These are phyloP conservation scores for Procambarus clarkii DNA, from an alignment of 1,140 invertebrate species.

Conservation along the genomic window DNA sequence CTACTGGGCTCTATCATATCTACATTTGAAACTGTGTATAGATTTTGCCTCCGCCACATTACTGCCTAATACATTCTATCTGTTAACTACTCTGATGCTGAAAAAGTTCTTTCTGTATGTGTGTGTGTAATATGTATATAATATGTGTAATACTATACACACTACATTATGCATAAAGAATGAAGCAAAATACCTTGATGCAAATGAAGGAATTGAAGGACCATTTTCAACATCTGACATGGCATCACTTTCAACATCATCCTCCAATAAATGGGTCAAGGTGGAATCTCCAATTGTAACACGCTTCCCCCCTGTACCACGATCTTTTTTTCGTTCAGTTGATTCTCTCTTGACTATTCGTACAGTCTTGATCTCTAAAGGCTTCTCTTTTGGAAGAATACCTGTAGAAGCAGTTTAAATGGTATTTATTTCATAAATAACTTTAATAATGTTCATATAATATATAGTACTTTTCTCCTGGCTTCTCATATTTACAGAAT, in stretches of 20 bases:
- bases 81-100: no score
- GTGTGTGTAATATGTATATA: no score
- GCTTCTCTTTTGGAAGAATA: conserved; percentile 83
- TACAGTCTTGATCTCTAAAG: conserved; percentile 90
- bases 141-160: not conserved
- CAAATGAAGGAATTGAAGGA: conserved; percentile 49
- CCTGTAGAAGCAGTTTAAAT: conserved; percentile 77
- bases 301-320: conserved; percentile 69
- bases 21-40: no score
- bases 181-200: conserved; percentile 37
- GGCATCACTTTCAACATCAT: conserved; percentile 67
- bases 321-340: conserved; percentile 86
- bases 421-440: not conserved
- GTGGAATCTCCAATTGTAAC: conserved; percentile 72
- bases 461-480: no score
- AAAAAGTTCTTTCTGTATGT: no score
- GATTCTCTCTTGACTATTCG: conserved; percentile 94
- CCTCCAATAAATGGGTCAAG: conserved; percentile 64
- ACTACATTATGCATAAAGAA: no score
- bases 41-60: no score
- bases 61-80: no score
- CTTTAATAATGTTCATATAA: not conserved
- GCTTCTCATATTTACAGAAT: no score
- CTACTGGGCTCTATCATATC: no score
- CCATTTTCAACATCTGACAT: conserved; percentile 62